A percentile compares a stretch with the other conserved stretches of the same genome.
Conservation (phyloP, 2,113 vertebrate genomes). For the Tonatia bakeri region DNA sequence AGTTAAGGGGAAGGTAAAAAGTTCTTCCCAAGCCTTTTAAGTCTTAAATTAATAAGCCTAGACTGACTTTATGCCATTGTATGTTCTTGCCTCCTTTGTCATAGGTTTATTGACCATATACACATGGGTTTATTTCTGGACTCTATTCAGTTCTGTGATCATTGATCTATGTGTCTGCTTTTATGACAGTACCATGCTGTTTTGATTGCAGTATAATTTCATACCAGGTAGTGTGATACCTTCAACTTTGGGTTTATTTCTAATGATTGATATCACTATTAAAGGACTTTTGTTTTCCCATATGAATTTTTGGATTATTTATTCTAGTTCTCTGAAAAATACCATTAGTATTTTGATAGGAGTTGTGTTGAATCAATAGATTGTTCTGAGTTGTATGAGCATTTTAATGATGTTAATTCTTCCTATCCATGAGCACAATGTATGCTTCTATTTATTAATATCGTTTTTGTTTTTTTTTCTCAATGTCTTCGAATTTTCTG, state of each 20-base stretch:
- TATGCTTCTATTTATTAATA: neutral
- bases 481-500: neutral
- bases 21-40: no score
- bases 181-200: no score
- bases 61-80: neutral
- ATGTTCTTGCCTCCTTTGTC: neutral
- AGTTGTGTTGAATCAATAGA: neutral
- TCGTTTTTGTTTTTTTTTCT: neutral
- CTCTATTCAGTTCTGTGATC: neutral
- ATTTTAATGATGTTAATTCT: neutral
- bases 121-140: neutral
- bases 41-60: neutral
- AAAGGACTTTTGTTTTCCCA: neutral
- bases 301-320: neutral
- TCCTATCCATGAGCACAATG: neutral
- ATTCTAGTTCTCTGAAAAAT: neutral
- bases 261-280: neutral
- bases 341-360: neutral
- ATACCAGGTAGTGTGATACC: neutral
- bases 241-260: neutral
- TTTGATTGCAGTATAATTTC: neutral
- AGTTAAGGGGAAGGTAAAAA: no score
- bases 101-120: neutral
- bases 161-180: neutral
- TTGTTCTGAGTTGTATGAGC: neutral